A percentile compares a stretch with the other conserved stretches of the same genome.
These are phyloP conservation scores for Pristionchus fissidentatus DNA, from an alignment of 2,888 invertebrate species.

Conservation along the genomic window DNA sequence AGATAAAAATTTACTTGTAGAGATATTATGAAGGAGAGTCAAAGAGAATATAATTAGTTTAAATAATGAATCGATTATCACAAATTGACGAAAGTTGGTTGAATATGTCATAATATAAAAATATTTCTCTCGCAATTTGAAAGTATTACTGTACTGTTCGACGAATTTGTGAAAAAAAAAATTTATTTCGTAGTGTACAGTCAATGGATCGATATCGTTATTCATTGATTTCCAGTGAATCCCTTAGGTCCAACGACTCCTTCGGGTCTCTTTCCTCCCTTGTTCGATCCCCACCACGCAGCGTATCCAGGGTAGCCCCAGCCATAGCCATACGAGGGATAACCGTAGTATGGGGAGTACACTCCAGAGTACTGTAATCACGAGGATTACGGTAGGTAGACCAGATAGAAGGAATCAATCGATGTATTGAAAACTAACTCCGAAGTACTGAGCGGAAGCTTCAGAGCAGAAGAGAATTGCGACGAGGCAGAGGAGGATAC, in stretches of 20 bases:
- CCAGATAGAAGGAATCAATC: neutral
- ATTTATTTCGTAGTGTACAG: conserved; percentile 17
- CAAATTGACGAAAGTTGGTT: no score
- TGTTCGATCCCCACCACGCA: conserved; percentile 2
- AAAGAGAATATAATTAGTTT: no score
- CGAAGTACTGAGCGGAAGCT: conserved; percentile 10
- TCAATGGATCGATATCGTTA: neutral
- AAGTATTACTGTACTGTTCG: no score
- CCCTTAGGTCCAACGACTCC: neutral
- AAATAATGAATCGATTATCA: no score
- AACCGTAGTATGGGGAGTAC: conserved; percentile 26
- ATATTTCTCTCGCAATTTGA: no score
- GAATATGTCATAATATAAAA: no score
- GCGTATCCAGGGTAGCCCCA: conserved; percentile 23
- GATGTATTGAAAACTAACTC: neutral
- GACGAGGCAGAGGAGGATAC: conserved; percentile 1
- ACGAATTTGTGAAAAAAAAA: no score
- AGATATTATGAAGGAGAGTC: no score
- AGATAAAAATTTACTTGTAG: no score
- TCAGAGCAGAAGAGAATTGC: conserved; percentile 8
- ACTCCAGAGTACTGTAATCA: conserved; percentile 1
- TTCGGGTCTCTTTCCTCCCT: conserved; percentile 35
- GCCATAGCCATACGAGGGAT: conserved; percentile 4
- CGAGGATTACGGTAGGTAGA: neutral
- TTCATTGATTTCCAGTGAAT: conserved; percentile 23